Evolutionary conservation across 2,888 invertebrate species (phyloP).

Genomic region (Nomada goodeniana): DNA sequence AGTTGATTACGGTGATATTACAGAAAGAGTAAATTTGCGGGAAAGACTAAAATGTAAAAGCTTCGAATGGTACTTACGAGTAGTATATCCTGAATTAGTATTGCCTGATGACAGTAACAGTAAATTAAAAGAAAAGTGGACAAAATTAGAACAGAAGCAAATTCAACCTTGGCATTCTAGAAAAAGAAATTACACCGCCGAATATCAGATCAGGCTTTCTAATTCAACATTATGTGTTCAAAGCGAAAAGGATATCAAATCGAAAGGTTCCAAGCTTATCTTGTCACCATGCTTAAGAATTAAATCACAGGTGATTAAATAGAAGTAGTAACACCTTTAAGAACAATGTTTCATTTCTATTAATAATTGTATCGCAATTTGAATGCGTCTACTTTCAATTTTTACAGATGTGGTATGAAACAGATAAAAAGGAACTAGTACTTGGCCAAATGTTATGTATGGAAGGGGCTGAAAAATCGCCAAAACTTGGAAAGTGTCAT

Average conservation of each 20-base stretch:
- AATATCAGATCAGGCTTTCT: constrained; percentile 90
- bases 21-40: constrained; percentile 89
- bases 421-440: constrained; percentile 92
- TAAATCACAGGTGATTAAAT: constrained; percentile 88
- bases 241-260: constrained; percentile 90
- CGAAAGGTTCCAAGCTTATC: constrained; percentile 89
- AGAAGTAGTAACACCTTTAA: neutral
- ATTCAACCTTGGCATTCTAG: constrained; percentile 94
- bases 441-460: constrained; percentile 93
- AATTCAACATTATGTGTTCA: constrained; percentile 92
- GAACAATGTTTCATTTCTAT: neutral
- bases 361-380: neutral
- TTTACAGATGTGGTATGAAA: constrained; percentile 92
- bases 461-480: constrained; percentile 89
- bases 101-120: constrained; percentile 87
- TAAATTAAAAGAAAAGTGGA: constrained; percentile 87
- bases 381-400: constrained; percentile 7
- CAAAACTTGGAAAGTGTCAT: constrained; percentile 95
- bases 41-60: constrained; percentile 91
- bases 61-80: constrained; percentile 95
- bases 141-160: constrained; percentile 87
- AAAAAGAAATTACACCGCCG: constrained; percentile 90
- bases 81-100: constrained; percentile 92
- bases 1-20: constrained; percentile 91
- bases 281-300: constrained; percentile 89